phyloP scores from a whole-genome alignment of 2,113 vertebrate genomes.

The Pteronura brasiliensis region DNA sequence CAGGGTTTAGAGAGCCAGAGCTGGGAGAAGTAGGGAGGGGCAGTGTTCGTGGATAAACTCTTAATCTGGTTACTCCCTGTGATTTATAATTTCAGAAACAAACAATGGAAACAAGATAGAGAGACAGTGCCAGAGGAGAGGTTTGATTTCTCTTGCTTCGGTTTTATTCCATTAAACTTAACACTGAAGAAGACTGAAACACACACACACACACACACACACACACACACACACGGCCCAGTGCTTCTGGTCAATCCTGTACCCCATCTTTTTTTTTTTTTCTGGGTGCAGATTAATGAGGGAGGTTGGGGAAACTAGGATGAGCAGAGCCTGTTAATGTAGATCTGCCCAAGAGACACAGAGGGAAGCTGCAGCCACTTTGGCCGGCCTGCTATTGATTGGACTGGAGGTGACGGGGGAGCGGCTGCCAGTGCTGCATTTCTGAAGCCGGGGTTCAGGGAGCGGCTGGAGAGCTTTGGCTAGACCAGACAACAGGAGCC shows the following conservation, averaged over 20 bases:
- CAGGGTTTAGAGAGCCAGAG: constrained; percentile 63
- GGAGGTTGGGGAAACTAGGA: constrained; percentile 77
- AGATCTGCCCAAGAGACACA: constrained; percentile 60
- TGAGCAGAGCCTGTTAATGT: constrained; percentile 70
- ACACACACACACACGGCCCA: not conserved
- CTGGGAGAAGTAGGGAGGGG: not conserved
- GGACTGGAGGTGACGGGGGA: constrained; percentile 65
- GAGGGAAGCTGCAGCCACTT: constrained; percentile 72
- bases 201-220: not conserved
- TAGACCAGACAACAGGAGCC: constrained; percentile 81
- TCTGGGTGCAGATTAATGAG: constrained; percentile 82
- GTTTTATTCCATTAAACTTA: constrained; percentile 65
- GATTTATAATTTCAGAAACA: constrained; percentile 76
- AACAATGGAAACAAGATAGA: constrained; percentile 73
- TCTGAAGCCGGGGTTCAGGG: constrained; percentile 76
- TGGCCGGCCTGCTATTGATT: constrained; percentile 78
- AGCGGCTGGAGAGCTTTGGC: not conserved
- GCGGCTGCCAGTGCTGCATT: constrained; percentile 80
- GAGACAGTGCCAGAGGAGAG: not conserved
- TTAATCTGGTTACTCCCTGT: constrained; percentile 74
- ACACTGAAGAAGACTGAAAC: not conserved
- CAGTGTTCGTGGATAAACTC: constrained; percentile 66
- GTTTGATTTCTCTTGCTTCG: constrained; percentile 62
- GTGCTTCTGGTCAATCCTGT: constrained; percentile 13
- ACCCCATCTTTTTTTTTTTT: constrained; percentile 37